phyloP scores from a whole-genome alignment of 1,140 invertebrate genomes.

The Penaeus vannamei region DNA sequence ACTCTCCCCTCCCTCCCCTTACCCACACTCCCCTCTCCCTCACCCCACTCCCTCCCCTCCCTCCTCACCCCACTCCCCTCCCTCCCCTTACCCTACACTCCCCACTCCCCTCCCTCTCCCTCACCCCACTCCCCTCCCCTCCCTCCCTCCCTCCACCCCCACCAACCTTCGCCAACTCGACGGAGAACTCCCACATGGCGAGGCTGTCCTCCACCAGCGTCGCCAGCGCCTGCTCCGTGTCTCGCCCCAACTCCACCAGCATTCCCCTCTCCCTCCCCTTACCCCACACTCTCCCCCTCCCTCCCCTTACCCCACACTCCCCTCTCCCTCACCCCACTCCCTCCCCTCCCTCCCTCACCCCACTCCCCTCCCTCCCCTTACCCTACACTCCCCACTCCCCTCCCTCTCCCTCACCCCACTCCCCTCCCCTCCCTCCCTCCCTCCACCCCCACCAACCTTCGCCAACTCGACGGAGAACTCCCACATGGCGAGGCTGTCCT shows the following conservation, averaged over 20 bases:
- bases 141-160: too few species aligned
- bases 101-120: neutral
- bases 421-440: neutral
- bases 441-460: neutral
- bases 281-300: too few species aligned
- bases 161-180: too few species aligned
- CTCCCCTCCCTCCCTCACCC: neutral
- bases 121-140: too few species aligned
- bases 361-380: conserved; percentile 2
- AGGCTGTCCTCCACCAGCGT: too few species aligned
- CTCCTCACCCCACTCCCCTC: too few species aligned
- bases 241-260: too few species aligned
- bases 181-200: too few species aligned
- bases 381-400: neutral
- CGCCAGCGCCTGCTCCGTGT: too few species aligned
- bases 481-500: conserved; percentile 43
- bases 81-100: neutral
- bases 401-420: neutral
- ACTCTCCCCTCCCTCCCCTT: neutral
- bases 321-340: neutral
- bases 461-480: conserved; percentile 36
- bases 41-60: neutral
- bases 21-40: too few species aligned
- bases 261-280: too few species aligned
- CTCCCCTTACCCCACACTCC: neutral